A percentile compares a stretch with the other conserved stretches of the same genome.
These are phyloP conservation scores for Platalea minor DNA, from an alignment of 2,797 vertebrate genomes.

Conservation along the genomic window DNA sequence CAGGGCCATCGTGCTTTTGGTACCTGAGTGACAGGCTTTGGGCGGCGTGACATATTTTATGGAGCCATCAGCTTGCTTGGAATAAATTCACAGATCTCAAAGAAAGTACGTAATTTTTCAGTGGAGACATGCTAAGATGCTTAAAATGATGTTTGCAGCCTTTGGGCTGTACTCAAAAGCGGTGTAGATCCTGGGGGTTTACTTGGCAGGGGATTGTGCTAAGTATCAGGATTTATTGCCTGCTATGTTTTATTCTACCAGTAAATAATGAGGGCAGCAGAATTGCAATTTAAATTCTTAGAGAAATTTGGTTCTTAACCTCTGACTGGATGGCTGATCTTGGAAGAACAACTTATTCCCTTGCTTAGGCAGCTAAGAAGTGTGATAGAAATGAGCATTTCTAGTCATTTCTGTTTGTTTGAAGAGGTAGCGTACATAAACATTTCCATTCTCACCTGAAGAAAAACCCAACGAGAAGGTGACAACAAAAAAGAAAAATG, in stretches of 20 bases:
- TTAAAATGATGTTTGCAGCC: neutral
- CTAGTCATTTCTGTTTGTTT: neutral
- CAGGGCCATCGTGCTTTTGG: neutral
- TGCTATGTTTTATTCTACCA: neutral
- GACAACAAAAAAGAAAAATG: neutral
- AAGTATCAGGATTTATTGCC: neutral
- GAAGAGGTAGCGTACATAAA: neutral
- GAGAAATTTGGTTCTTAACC: neutral
- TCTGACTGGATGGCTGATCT: neutral
- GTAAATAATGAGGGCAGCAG: constrained; percentile 10
- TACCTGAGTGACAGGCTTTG: neutral
- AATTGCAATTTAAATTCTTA: neutral
- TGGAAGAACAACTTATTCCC: neutral
- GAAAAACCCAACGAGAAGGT: neutral
- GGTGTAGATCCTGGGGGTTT: neutral
- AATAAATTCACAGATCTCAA: neutral
- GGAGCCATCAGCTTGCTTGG: neutral
- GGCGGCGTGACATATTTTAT: neutral
- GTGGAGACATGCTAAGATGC: neutral
- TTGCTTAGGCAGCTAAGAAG: neutral
- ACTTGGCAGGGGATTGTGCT: neutral
- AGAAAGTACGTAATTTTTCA: neutral
- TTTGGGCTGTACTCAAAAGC: neutral
- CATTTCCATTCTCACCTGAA: neutral
- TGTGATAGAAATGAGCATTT: neutral